Conservation (phyloP, 2,113 vertebrate species). For the Cyanoramphus novaezelandiae region DNA sequence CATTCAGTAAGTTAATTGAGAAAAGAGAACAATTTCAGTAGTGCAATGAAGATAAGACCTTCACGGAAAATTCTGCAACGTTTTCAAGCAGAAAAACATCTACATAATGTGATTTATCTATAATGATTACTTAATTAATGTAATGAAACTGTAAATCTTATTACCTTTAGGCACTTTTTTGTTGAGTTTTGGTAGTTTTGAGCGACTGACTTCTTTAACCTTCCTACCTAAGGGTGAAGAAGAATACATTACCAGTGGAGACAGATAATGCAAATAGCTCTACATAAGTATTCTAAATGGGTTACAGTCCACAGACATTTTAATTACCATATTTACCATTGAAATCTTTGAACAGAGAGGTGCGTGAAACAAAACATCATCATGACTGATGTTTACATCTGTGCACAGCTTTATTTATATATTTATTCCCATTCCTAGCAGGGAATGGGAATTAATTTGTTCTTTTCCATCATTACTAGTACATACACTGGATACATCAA, state of each 20-base stretch:
- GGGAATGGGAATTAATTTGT: neutral
- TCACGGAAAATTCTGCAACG: neutral
- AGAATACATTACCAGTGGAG: neutral
- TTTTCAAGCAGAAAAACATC: neutral
- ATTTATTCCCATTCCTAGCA: neutral
- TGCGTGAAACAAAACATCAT: neutral
- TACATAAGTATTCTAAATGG: neutral
- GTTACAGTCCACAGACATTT: neutral
- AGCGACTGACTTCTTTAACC: neutral
- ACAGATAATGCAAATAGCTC: neutral
- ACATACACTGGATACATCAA: rapidly evolving
- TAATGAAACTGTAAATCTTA: neutral
- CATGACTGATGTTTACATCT: neutral
- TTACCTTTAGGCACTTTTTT: neutral
- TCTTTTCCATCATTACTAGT: neutral
- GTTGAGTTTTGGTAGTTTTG: neutral
- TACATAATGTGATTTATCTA: neutral
- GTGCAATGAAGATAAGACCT: neutral
- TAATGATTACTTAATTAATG: neutral
- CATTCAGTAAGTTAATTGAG: neutral
- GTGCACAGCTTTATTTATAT: neutral
- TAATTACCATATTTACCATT: neutral
- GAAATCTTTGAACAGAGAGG: neutral
- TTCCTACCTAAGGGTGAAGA: conserved; percentile 11
- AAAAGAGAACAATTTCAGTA: neutral